These are phyloP conservation scores for Meriones psammophilus DNA, from an alignment of 2,797 vertebrate species.

Conservation along the genomic window DNA sequence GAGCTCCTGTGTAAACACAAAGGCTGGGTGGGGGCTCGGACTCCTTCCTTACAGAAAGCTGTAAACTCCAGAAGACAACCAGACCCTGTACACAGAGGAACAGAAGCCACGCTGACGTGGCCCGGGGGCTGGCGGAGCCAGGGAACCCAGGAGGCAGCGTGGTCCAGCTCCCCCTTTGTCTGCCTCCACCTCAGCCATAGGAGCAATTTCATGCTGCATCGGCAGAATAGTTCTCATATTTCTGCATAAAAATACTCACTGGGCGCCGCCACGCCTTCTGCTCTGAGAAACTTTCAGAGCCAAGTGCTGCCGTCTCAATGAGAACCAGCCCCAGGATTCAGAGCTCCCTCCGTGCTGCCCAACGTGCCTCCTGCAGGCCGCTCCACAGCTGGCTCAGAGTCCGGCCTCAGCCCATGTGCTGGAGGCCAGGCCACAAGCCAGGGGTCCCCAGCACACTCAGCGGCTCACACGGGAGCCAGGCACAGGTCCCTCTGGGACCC, in stretches of 20 bases:
- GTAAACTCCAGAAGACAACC: background rate
- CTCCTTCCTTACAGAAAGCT: background rate
- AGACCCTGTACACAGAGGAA: background rate
- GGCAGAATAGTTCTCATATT: conserved; percentile 80
- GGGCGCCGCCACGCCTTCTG: conserved; percentile 60
- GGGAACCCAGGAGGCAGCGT: background rate
- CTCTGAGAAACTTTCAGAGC: conserved; percentile 72
- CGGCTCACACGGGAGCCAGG: background rate
- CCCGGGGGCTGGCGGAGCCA: background rate
- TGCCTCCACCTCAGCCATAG: conserved; percentile 71
- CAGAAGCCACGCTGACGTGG: background rate
- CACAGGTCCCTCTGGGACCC: background rate
- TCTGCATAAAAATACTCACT: conserved; percentile 68
- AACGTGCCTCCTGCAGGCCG: background rate
- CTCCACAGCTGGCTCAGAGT: background rate
- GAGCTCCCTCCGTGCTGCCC: background rate
- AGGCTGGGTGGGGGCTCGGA: background rate
- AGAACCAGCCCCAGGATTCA: conserved; percentile 74
- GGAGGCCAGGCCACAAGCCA: background rate
- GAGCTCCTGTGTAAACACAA: background rate
- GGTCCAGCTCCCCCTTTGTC: conserved; percentile 63
- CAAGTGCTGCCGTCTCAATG: conserved; percentile 69
- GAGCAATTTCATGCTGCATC: conserved; percentile 69
- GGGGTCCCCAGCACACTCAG: background rate
- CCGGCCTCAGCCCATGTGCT: background rate